Evolutionary conservation across 2,113 vertebrate genomes (phyloP), one percentile per base, ranked within the genome.

Genomic region (Silurus glanis): DNA sequence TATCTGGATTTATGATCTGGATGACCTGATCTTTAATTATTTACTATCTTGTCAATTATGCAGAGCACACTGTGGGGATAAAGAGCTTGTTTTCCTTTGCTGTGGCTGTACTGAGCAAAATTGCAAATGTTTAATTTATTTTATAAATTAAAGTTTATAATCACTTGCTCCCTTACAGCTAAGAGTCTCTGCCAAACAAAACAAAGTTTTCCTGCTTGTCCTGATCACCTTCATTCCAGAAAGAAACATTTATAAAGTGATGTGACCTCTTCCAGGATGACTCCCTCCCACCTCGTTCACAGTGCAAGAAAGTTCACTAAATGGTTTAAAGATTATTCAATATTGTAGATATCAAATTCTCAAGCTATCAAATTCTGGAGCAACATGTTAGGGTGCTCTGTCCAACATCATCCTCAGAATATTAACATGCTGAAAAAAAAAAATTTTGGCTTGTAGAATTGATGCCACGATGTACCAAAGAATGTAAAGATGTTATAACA

Each of bases 121-220:
- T 49, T 51, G 80, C 79, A 76, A 86, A 72, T 85, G 80, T 80
- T 81, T 83, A 28, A 64, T 64, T 64, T n/a, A 64, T 64, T 23
- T n/a, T 64, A 9, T 0, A 21, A n/a, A 21, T 23, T 13, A n/a
- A n/a, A 13, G 17, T 61, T 61, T 61, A 61, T 19, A 19, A 61
- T 21, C 59, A 61, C 59, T 64, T 64, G 62, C n/a, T 19, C 9
- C 23, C 62, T 64, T n/a, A n/a, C 3, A 64, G 62, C 21, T 8
- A 62, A 62, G 21, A 62, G 17, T 62, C 21, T 23, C 56, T 58
- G 16, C 12, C 14, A 17, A 62, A 21, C 61, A 62, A 62, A 21
- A 62, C 61, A n/a, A 64, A 23, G 59, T 62, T 21, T 6, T 62
- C 21, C 59, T 62, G 59, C 9, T 62, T 10, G 5, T 9, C 6